These are phyloP conservation scores for Labeo rohita DNA, from an alignment of 2,113 vertebrate species.

Conservation along the genomic window DNA sequence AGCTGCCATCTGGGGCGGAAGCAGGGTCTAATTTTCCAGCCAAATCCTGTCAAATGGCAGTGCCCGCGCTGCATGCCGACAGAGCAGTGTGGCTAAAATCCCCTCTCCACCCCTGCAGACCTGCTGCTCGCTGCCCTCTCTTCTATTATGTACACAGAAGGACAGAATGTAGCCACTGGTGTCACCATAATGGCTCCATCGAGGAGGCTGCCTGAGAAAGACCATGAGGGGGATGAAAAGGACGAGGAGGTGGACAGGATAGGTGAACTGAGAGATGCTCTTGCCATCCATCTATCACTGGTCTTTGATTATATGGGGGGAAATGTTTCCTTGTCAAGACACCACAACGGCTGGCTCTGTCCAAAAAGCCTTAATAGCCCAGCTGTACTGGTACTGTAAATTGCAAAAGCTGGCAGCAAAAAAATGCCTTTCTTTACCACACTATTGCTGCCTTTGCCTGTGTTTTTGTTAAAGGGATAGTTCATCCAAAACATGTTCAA, in stretches of 20 bases:
- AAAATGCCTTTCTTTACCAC: not conserved
- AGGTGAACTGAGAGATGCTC: slow-evolving; percentile 22
- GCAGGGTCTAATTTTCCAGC: slow-evolving; percentile 52
- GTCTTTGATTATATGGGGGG: slow-evolving; percentile 1
- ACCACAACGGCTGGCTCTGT: not conserved
- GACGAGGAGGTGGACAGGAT: not conserved
- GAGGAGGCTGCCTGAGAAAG: slow-evolving; percentile 22
- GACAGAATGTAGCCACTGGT: slow-evolving; percentile 27
- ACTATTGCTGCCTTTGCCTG: not conserved
- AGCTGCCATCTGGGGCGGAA: slow-evolving; percentile 54
- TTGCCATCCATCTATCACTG: slow-evolving; percentile 17
- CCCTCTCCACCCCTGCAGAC: slow-evolving; percentile 11
- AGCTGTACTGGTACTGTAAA: not conserved
- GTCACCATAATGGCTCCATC: slow-evolving; percentile 50
- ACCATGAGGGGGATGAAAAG: slow-evolving; percentile 11
- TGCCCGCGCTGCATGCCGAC: slow-evolving; percentile 41
- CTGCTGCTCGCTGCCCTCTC: not conserved
- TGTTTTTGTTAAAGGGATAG: not conserved
- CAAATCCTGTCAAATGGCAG: slow-evolving; percentile 59
- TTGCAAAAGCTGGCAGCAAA: not conserved
- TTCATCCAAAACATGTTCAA: too few species aligned
- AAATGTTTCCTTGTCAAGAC: slow-evolving; percentile 18
- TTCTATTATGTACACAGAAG: slow-evolving; percentile 3
- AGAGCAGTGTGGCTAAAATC: slow-evolving; percentile 37
- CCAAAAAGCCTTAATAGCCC: slow-evolving; percentile 16